Percentiles rank a stretch among this genome's conserved stretches.
phyloP scores from a whole-genome alignment of 2,113 vertebrate genomes.

The Panthera tigris region DNA sequence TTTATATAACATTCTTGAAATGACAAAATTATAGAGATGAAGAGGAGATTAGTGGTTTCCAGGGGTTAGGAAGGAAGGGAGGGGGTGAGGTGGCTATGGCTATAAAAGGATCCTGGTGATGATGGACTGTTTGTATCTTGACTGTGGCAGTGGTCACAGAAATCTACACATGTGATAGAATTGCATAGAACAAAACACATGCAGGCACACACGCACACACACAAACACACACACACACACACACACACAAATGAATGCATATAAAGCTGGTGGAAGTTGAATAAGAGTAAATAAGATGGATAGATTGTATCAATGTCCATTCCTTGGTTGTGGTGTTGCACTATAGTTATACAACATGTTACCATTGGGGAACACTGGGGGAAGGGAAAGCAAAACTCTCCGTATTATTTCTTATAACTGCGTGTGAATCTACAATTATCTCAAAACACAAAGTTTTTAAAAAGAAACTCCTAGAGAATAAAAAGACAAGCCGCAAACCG shows the following conservation, averaged over 20 bases:
- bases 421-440: not conserved
- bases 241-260: not conserved
- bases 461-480: not conserved
- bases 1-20: conserved; percentile 54
- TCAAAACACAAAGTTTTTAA: not conserved
- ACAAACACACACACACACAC: not conserved
- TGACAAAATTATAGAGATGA: conserved; percentile 60
- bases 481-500: not conserved
- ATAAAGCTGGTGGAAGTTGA: not conserved
- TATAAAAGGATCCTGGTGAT: not conserved
- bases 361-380: not conserved
- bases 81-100: not conserved
- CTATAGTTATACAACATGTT: not conserved
- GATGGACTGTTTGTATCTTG: not conserved
- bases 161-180: not conserved
- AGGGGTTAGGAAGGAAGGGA: not conserved
- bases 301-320: not conserved
- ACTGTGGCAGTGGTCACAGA: not conserved
- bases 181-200: not conserved
- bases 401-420: not conserved
- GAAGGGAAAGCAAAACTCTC: not conserved
- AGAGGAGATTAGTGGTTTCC: conserved; percentile 40
- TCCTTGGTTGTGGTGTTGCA: not conserved
- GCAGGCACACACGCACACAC: not conserved
- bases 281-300: not conserved